Base-by-base conservation (phyloP, 2,113 vertebrate species). In the Macrotus californicus region DNA sequence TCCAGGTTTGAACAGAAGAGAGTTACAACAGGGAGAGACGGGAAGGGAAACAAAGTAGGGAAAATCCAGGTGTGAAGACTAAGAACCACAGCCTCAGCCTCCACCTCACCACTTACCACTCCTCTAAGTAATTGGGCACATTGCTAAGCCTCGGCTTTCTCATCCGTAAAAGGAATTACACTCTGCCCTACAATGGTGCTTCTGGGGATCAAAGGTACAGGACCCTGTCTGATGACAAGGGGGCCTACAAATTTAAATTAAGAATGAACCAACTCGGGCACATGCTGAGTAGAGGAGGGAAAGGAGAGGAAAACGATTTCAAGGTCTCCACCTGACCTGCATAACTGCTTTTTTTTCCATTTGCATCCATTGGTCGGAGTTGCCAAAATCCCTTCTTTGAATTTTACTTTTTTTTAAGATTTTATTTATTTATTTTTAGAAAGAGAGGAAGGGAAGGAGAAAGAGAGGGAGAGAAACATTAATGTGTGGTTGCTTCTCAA, bases 401-500 rank as follows among this genome's bases (percentile, higher is more conserved):
- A 14, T 72, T 84, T 76, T 73, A 72, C 31, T 90, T 90, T 90
- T 61, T 90, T 90, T 90, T 61, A 80, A 84, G n/a, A n/a, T n/a
- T n/a, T n/a, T n/a, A n/a, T n/a, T n/a, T n/a, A n/a, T n/a, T n/a
- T n/a, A n/a, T n/a, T n/a, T n/a, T n/a, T n/a, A n/a, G n/a, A n/a
- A n/a, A n/a, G n/a, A n/a, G n/a, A n/a, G n/a, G n/a, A n/a, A n/a
- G n/a, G n/a, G n/a, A n/a, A n/a, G n/a, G n/a, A n/a, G n/a, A n/a
- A n/a, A n/a, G n/a, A n/a, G n/a, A n/a, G n/a, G n/a, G n/a, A n/a
- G n/a, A n/a, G n/a, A n/a, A n/a, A n/a, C n/a, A n/a, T n/a, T n/a
- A n/a, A n/a, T n/a, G n/a, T n/a, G n/a, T n/a, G n/a, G n/a, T n/a
- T n/a, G n/a, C n/a, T n/a, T n/a, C n/a, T n/a, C n/a, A n/a, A n/a